Evolutionary conservation across 2,113 vertebrate species (phyloP), one percentile per base, ranked within the genome.

Genomic region (Pelobates fuscus): DNA sequence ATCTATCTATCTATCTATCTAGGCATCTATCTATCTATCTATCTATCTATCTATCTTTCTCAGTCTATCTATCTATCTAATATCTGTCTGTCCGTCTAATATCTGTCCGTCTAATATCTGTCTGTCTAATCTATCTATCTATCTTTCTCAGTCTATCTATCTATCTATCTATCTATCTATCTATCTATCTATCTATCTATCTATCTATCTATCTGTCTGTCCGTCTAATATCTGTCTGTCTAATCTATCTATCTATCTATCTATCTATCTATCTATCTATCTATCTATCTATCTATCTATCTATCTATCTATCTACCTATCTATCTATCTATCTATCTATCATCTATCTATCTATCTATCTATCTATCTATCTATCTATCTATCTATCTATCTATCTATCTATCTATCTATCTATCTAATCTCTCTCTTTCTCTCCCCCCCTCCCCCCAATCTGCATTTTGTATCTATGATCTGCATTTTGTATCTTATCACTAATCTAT

Each of bases 121-220:
- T 14, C 44, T 17, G 15, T 49, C 44, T 49, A 8, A 46, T 46
- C 44, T 46, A 46, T 8, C 44, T 46, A 46, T 49, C 44, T 18
- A 49, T 49, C 44, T 18, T 17, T 49, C 44, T 4, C 17, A 12
- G 4, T 14, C 17, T 49, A 46, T 46, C 44, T 46, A 46, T 46
- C 44, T 46, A 46, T 46, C 44, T 46, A 46, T 46, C 44, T 46
- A 46, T 46, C 44, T 46, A 46, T 46, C 44, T 46, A 46, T 46
- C 44, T 46, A 46, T 17, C 44, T 46, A 46, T 46, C 44, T 18
- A 46, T 46, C 44, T 46, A 46, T 46, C 44, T 18, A 46, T 46
- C 44, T 46, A 46, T 8, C 44, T 46, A 46, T 49, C 44, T 49
- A 49, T 49, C 44, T 49, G 2, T 49, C 44, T 49, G 4, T n/a